A percentile compares a stretch with the other conserved stretches of the same genome.
These are phyloP conservation scores for Drepana falcataria DNA, from an alignment of 2,888 invertebrate genomes.

Conservation along the genomic window DNA sequence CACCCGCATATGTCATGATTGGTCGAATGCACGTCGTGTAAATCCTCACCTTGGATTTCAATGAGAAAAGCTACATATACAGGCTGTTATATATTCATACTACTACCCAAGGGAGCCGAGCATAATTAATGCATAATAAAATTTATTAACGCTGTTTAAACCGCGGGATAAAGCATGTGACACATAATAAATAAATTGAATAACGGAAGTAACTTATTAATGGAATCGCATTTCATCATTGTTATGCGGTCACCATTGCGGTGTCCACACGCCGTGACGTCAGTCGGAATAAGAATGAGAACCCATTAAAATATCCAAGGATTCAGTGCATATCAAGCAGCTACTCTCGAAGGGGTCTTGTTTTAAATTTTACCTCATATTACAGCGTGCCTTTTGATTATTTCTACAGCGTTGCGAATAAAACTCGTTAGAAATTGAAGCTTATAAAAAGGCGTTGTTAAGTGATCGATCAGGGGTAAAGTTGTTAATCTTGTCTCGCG, in stretches of 20 bases:
- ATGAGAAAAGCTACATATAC: background rate
- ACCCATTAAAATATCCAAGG: constrained; percentile 59
- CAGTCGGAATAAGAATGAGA: constrained; percentile 66
- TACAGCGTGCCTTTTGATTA: constrained; percentile 27
- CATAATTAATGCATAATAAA: no score
- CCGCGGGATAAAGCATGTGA: no score
- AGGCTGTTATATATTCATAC: no score
- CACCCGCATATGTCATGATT: no score
- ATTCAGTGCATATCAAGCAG: constrained; percentile 61
- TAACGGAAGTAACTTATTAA: no score
- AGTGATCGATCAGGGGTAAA: constrained; percentile 69
- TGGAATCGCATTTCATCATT: constrained; percentile 25
- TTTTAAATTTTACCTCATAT: constrained; percentile 39
- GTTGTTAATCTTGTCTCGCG: constrained; percentile 69
- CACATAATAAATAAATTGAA: no score
- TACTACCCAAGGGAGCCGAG: no score
- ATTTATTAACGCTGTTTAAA: no score
- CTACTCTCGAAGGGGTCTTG: constrained; percentile 30
- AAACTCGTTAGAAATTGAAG: constrained; percentile 48
- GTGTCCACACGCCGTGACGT: constrained; percentile 49
- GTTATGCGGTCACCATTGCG: constrained; percentile 47
- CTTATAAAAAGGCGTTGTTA: constrained; percentile 55
- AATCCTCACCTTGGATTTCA: no score
- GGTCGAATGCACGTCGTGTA: no score
- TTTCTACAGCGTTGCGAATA: constrained; percentile 30